phyloP scores from a whole-genome alignment of 2,888 invertebrate genomes.

The Bhutanitis thaidina region DNA sequence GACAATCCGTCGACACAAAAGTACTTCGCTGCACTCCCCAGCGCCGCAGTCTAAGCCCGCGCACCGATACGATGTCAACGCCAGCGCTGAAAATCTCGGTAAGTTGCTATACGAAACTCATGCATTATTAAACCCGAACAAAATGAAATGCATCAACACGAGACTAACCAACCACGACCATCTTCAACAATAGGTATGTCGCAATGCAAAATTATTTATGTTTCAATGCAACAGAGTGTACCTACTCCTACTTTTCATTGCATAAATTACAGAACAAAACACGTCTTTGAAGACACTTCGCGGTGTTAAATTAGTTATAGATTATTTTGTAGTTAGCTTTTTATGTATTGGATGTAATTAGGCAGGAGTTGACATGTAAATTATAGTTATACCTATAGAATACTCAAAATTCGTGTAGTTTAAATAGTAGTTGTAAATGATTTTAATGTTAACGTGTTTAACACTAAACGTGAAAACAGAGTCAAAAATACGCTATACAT shows the following conservation, averaged over 20 bases:
- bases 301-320: slow-evolving; percentile 17
- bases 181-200: slow-evolving; percentile 19
- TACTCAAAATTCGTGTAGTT: neutral
- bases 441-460: neutral
- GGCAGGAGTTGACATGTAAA: slow-evolving; percentile 5
- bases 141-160: slow-evolving; percentile 20
- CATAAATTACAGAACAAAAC: slow-evolving; percentile 3
- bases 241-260: neutral
- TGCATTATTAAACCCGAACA: slow-evolving; percentile 18
- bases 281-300: slow-evolving; percentile 5
- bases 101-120: slow-evolving; percentile 35
- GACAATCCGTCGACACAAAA: slow-evolving; percentile 90
- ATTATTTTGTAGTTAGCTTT: slow-evolving; percentile 18
- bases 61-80: slow-evolving; percentile 85
- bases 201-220: slow-evolving; percentile 18
- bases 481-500: slow-evolving; percentile 21
- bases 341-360: slow-evolving; percentile 11
- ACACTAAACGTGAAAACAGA: neutral
- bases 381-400: neutral
- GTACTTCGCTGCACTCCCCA: slow-evolving; percentile 87
- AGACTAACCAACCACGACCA: slow-evolving; percentile 18
- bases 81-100: slow-evolving; percentile 88
- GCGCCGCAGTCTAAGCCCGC: slow-evolving; percentile 82
- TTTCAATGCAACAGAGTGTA: slow-evolving; percentile 10
- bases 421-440: neutral